Evolutionary conservation across 2,797 vertebrate genomes (phyloP).

Genomic region (Ibycter americanus): DNA sequence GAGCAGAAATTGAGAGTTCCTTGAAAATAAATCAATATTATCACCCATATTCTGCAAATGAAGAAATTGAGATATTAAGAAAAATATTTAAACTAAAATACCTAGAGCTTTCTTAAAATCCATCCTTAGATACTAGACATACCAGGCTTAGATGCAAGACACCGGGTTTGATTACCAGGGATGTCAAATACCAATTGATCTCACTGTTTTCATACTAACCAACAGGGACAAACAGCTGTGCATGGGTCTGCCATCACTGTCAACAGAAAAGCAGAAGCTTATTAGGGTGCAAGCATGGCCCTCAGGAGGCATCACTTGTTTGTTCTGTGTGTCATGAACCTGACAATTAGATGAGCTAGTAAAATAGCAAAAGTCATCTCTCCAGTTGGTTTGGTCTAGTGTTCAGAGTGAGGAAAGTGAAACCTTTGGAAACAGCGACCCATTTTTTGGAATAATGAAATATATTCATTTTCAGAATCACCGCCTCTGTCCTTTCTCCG

Average conservation of each 20-base stretch:
- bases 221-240: neutral
- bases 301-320: neutral
- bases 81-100: neutral
- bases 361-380: neutral
- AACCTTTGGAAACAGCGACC: neutral
- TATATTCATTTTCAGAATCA: neutral
- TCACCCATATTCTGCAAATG: neutral
- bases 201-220: neutral
- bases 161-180: neutral
- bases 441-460: neutral
- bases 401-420: neutral
- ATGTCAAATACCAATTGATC: neutral
- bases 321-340: neutral
- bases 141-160: neutral
- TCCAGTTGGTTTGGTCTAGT: neutral
- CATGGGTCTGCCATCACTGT: neutral
- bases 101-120: neutral
- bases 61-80: neutral
- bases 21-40: neutral
- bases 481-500: fast-evolving
- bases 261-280: neutral
- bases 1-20: neutral
- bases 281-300: neutral
- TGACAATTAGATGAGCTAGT: neutral
- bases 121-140: neutral